These are phyloP conservation scores for Deroptyus accipitrinus DNA, from an alignment of 2,113 vertebrate species.

Conservation along the genomic window DNA sequence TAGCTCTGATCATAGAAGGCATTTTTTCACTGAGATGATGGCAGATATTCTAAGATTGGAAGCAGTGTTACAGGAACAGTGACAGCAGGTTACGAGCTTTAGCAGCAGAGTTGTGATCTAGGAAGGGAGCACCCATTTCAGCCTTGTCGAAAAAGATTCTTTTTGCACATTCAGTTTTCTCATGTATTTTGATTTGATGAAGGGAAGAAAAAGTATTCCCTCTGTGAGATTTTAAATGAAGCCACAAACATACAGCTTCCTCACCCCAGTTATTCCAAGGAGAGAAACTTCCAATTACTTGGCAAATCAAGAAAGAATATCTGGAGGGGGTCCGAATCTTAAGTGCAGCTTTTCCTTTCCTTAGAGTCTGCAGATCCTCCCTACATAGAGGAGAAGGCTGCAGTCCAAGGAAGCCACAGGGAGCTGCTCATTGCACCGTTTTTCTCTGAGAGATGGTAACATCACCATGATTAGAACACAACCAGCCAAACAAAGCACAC, in stretches of 20 bases:
- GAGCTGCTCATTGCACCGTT: not conserved
- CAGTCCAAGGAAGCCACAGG: not conserved
- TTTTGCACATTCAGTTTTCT: not conserved
- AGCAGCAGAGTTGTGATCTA: not conserved
- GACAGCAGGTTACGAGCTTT: not conserved
- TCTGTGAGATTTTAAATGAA: not conserved
- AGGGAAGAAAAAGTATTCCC: not conserved
- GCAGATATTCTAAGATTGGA: not conserved
- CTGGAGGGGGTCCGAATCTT: not conserved
- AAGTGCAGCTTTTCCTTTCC: not conserved
- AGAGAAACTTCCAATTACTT: conserved; percentile 28
- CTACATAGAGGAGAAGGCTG: not conserved
- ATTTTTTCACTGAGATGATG: not conserved
- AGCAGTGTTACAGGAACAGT: not conserved
- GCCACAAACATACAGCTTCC: not conserved
- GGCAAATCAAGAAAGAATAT: not conserved
- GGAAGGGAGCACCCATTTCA: not conserved
- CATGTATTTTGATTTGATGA: not conserved
- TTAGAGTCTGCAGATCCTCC: not conserved
- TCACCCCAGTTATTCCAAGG: not conserved
- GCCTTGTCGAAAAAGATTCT: not conserved
- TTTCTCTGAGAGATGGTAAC: not conserved
- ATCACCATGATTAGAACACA: not conserved
- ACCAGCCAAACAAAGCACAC: not conserved
- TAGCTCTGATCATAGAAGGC: not conserved